These are phyloP conservation scores for Xenopus laevis DNA, from an alignment of 2,113 vertebrate genomes.

Conservation along the genomic window DNA sequence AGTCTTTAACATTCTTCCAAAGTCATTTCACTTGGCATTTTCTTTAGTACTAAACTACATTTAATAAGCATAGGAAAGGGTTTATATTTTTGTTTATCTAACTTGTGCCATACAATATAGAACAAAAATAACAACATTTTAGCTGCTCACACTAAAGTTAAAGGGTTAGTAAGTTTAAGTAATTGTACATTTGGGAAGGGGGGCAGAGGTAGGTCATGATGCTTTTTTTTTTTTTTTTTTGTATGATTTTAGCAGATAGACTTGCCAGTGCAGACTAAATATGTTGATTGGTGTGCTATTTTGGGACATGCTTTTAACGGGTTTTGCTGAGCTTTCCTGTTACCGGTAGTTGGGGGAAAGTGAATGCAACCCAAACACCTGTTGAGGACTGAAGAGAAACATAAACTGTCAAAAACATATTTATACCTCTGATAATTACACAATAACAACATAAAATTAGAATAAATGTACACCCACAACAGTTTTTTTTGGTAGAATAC, in stretches of 20 bases:
- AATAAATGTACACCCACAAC: neutral
- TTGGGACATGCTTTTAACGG: neutral
- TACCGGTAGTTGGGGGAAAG: constrained; percentile 17
- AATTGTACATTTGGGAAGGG: too few species aligned
- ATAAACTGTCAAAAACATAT: constrained; percentile 35
- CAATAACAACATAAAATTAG: neutral
- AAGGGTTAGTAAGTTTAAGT: too few species aligned
- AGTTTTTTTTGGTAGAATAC: neutral
- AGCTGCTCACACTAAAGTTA: too few species aligned
- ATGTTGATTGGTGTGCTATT: constrained; percentile 1
- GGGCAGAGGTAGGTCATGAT: neutral
- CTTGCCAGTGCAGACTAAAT: neutral
- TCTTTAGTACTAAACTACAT: too few species aligned
- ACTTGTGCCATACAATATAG: too few species aligned
- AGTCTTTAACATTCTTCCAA: too few species aligned
- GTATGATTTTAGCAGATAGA: neutral
- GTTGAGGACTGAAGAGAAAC: constrained; percentile 21
- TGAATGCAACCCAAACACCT: constrained; percentile 29
- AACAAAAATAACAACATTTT: too few species aligned
- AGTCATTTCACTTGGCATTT: too few species aligned
- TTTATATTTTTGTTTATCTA: too few species aligned
- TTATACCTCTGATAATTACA: constrained; percentile 28
- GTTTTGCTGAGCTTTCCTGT: constrained; percentile 31
- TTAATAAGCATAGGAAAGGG: too few species aligned
- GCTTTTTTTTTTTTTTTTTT: neutral